Percentiles rank a stretch among this genome's conserved stretches.
Evolutionary conservation across 1,140 invertebrate species (phyloP).

Genomic region (Drosophila gunungcola): DNA sequence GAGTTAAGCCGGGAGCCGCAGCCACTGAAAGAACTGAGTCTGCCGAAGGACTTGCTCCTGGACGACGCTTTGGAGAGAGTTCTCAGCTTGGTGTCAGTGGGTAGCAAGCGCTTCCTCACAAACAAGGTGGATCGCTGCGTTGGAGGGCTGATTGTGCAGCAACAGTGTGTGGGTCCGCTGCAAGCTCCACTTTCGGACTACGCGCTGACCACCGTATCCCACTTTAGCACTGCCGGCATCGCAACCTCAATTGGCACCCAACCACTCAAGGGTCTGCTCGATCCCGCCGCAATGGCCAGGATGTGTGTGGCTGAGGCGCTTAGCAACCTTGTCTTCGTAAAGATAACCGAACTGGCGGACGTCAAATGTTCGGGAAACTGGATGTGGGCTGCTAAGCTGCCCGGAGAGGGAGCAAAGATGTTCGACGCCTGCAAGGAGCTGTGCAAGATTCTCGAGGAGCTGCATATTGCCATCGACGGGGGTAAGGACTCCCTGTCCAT

Average conservation of each 20-base stretch:
- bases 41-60: conserved; percentile 84
- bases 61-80: conserved; percentile 91
- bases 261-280: conserved; percentile 95
- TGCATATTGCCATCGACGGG: conserved; percentile 97
- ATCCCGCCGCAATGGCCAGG: conserved; percentile 93
- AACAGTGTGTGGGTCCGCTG: conserved; percentile 98
- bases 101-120: conserved; percentile 97
- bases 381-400: conserved; percentile 99
- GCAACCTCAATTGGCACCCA: conserved; percentile 98
- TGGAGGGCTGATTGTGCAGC: conserved; percentile 97
- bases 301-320: conserved; percentile 97
- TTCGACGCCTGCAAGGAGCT: conserved; percentile 95
- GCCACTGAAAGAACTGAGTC: conserved; percentile 2
- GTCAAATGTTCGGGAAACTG: conserved; percentile 99
- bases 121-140: conserved; percentile 98
- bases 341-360: conserved; percentile 92
- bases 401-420: conserved; percentile 94
- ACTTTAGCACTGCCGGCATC: conserved; percentile 90
- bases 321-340: conserved; percentile 98
- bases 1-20: conserved; percentile 73
- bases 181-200: conserved; percentile 98
- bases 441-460: conserved; percentile 92
- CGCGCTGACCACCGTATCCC: conserved; percentile 94
- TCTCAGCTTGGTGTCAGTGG: conserved; percentile 94
- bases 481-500: conserved; percentile 99